Evolutionary conservation across 1,140 invertebrate species (phyloP).

Genomic region (Druon quercuslanigerum): DNA sequence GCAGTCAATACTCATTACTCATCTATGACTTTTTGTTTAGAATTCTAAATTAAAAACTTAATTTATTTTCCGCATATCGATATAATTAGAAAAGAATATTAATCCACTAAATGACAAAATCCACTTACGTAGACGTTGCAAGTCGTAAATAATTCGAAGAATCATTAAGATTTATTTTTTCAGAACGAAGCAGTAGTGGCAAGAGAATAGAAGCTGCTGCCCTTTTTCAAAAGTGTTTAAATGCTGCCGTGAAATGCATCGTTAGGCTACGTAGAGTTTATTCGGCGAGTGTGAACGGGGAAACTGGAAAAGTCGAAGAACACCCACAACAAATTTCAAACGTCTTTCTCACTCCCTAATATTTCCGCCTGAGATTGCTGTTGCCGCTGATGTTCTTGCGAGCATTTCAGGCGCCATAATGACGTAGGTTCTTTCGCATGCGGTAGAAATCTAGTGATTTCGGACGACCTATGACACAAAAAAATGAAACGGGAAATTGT

Average conservation of each 20-base stretch:
- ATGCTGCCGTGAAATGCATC: neutral
- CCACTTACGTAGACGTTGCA: too few relatives aligned
- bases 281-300: conserved; percentile 10
- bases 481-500: too few relatives aligned
- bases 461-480: too few relatives aligned
- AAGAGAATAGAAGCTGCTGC: neutral
- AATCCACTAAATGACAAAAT: too few relatives aligned
- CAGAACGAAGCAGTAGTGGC: neutral
- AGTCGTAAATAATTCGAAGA: conserved; percentile 6
- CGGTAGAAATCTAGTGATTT: too few relatives aligned
- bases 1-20: too few relatives aligned
- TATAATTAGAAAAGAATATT: too few relatives aligned
- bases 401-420: too few relatives aligned
- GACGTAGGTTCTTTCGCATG: too few relatives aligned
- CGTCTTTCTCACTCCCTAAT: neutral
- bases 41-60: too few relatives aligned
- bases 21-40: too few relatives aligned
- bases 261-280: conserved; percentile 12
- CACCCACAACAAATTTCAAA: neutral
- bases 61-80: too few relatives aligned
- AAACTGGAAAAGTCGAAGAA: conserved; percentile 13
- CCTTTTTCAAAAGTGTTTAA: conserved; percentile 4
- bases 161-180: conserved; percentile 5
- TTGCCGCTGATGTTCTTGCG: neutral
- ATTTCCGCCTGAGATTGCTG: neutral